Conservation (phyloP, 2,113 vertebrate species). For the Porphyrio hochstetteri region DNA sequence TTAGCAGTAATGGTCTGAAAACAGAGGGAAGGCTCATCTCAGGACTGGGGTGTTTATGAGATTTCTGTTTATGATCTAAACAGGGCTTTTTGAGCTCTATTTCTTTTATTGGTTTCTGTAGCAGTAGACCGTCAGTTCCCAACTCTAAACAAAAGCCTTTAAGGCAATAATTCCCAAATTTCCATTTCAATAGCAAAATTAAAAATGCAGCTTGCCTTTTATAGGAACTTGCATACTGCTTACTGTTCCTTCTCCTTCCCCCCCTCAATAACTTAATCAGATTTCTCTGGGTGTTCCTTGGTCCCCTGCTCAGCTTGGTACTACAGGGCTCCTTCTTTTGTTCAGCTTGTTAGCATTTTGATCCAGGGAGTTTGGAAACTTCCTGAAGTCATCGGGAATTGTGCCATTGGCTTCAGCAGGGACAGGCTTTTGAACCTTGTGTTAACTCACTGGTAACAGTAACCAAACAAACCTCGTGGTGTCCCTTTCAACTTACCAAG, state of each 20-base stretch:
- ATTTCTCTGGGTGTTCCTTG: background rate
- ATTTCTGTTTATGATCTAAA: background rate
- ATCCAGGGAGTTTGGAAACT: constrained; percentile 6
- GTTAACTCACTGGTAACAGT: constrained; percentile 17
- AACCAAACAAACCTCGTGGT: constrained; percentile 36
- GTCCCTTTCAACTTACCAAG: constrained; percentile 50
- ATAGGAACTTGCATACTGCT: background rate
- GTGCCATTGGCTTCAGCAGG: background rate
- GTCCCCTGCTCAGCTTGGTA: background rate
- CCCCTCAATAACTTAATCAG: background rate
- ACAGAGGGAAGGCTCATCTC: background rate
- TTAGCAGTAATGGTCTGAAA: background rate
- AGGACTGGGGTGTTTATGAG: background rate
- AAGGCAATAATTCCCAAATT: background rate
- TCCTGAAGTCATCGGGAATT: background rate
- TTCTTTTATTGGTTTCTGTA: background rate
- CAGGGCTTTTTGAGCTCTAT: background rate
- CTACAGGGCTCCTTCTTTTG: background rate
- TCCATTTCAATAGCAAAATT: background rate
- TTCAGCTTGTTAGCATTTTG: background rate
- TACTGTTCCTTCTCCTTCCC: background rate
- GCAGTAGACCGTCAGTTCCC: background rate
- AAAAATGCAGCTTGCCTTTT: background rate
- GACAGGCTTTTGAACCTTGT: constrained; percentile 23
- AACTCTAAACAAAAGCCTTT: background rate